These are phyloP conservation scores for Oryzias sinensis DNA, from an alignment of 2,797 vertebrate species.

Conservation along the genomic window DNA sequence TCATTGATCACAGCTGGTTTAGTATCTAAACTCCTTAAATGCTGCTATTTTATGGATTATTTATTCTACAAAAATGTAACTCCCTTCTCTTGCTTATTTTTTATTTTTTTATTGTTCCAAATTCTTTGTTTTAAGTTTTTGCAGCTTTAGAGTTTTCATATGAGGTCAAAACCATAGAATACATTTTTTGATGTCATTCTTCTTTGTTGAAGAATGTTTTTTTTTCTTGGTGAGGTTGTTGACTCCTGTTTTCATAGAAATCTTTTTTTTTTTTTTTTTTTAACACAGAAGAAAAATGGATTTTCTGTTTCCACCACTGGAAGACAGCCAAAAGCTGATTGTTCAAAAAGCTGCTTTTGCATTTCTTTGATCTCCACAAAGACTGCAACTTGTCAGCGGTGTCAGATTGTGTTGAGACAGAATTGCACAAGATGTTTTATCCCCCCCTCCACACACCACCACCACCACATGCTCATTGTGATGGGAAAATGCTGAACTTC, in stretches of 20 bases:
- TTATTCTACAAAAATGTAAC: too few species aligned
- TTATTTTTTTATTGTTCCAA: too few species aligned
- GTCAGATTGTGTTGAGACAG: conserved; percentile 15
- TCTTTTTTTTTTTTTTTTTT: background rate
- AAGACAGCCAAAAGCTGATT: background rate
- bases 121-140: too few species aligned
- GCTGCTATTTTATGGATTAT: too few species aligned
- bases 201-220: too few species aligned
- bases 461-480: conserved; percentile 30
- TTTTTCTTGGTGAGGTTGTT: background rate
- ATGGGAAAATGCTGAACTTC: conserved; percentile 52
- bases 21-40: too few species aligned
- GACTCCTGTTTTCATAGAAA: background rate
- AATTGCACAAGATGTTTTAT: conserved; percentile 30
- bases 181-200: too few species aligned
- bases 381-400: conserved; percentile 8
- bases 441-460: conserved; percentile 22
- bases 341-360: conserved; percentile 4
- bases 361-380: conserved; percentile 3
- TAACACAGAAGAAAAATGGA: background rate
- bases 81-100: too few species aligned
- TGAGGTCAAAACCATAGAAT: too few species aligned
- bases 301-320: background rate
- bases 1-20: too few species aligned
- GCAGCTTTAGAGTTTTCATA: too few species aligned